These are phyloP conservation scores for Thecophora atra DNA, from an alignment of 2,888 invertebrate genomes.

Conservation along the genomic window DNA sequence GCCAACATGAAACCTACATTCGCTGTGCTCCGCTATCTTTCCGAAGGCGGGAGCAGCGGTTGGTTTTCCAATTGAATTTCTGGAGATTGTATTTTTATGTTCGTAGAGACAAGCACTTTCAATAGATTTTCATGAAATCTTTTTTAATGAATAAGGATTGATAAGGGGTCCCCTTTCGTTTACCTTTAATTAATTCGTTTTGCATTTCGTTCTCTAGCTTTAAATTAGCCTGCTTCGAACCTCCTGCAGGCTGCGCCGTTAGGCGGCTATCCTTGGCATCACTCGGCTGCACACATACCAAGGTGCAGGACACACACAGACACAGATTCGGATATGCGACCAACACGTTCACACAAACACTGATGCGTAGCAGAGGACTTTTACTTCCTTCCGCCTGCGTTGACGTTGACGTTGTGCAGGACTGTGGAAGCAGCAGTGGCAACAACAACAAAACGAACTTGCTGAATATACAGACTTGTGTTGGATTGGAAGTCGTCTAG, in stretches of 20 bases:
- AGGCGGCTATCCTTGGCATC: conserved; percentile 46
- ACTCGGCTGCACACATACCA: conserved; percentile 30
- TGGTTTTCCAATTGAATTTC: no score
- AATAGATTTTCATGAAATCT: no score
- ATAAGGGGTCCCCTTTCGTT: no score
- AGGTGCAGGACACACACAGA: conserved; percentile 27
- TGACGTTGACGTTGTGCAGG: not conserved
- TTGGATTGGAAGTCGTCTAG: conserved; percentile 2
- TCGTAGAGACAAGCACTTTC: no score
- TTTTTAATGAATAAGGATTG: no score
- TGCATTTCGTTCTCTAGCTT: not conserved
- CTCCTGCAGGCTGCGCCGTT: conserved; percentile 27
- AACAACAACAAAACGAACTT: conserved; percentile 24
- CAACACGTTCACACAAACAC: conserved; percentile 41
- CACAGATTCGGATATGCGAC: conserved; percentile 24
- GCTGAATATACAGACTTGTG: conserved; percentile 21
- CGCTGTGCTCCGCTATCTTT: no score
- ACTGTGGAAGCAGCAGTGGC: not conserved
- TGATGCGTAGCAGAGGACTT: conserved; percentile 38
- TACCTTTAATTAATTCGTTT: no score
- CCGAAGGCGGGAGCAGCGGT: no score
- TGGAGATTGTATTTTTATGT: no score
- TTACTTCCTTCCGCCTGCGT: conserved; percentile 9
- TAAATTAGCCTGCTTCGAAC: conserved; percentile 21
- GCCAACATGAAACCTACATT: no score